Base-by-base conservation (phyloP, 30 jellyfish, hydroid and myxozoan species). In the Pseudorhiza aurosa region DNA sequence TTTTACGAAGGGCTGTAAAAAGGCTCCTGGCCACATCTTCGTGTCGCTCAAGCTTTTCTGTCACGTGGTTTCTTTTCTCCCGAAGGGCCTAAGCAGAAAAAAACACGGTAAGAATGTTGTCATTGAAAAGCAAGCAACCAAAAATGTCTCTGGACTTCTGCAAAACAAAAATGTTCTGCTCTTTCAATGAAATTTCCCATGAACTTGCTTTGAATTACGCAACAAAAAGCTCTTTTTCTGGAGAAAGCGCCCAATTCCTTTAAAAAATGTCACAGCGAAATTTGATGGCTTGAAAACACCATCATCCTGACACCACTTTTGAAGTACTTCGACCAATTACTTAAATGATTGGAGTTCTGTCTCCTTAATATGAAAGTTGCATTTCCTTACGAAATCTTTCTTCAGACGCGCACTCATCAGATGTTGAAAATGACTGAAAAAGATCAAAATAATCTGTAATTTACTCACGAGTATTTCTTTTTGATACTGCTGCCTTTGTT, bases 401-500 rank as follows among this genome's bases (percentile, higher is more conserved):
- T n/a, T n/a, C n/a, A n/a, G n/a, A n/a, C n/a, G n/a, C n/a, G n/a
- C n/a, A n/a, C n/a, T n/a, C n/a, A n/a, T n/a, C n/a, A n/a, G n/a
- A n/a, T n/a, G n/a, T n/a, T n/a, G n/a, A n/a, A n/a, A n/a, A n/a
- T n/a, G n/a, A n/a, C n/a, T 6, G 18, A 1, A 2, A 24, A 2
- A 12, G 35, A 28, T 27, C 30, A 64, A 64, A 64, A 28, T 3
- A 30, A 18, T 10, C 1, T 17, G 1, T 1, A 49, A 65, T 32
- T 11, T 27, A 25, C 55, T 80, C 69, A 91, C 96, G 79, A 82
- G 37, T 37, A 91, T 77, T 39, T 91, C 98, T 72, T 91, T 91
- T 35, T 91, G 95, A 19, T 71, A 43, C 33, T 75, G 94, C 63
- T 76, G 95, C 36, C 83, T 49, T 57, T 84, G 84, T 30, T 68